phyloP scores from a whole-genome alignment of 2,113 vertebrate genomes.

The Pardalotus punctatus region DNA sequence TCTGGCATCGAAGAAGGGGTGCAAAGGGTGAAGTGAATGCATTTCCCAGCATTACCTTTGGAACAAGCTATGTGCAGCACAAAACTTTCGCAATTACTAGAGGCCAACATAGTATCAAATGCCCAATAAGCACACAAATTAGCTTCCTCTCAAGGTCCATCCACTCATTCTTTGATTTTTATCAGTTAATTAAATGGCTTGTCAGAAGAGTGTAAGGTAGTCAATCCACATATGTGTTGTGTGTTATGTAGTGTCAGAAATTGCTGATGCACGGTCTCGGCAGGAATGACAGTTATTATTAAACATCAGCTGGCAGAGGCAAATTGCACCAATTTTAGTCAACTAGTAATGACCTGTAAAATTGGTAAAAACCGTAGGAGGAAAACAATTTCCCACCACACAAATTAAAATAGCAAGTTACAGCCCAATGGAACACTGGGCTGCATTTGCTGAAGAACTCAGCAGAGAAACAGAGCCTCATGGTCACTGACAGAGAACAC shows the following conservation, averaged over 20 bases:
- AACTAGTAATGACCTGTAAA: slow-evolving; percentile 36
- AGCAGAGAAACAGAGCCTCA: not conserved
- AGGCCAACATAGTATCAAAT: not conserved
- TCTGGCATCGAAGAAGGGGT: not conserved
- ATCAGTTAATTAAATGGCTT: slow-evolving; percentile 35
- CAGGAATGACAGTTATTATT: slow-evolving; percentile 34
- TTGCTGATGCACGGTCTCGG: not conserved
- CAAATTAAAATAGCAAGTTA: not conserved
- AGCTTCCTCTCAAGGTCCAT: not conserved
- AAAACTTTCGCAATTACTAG: not conserved
- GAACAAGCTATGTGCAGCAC: not conserved
- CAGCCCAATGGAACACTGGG: not conserved
- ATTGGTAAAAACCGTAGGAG: slow-evolving; percentile 14
- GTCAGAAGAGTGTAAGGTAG: not conserved
- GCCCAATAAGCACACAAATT: not conserved
- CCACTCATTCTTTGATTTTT: not conserved
- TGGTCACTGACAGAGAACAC: not conserved
- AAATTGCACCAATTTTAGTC: slow-evolving; percentile 38
- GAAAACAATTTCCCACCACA: slow-evolving; percentile 31
- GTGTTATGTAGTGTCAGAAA: not conserved
- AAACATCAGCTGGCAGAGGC: slow-evolving; percentile 47
- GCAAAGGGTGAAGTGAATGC: not conserved
- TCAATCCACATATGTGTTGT: not conserved
- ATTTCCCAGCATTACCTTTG: not conserved
- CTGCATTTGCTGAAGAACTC: not conserved